Percentiles rank a stretch among this genome's conserved stretches.
Evolutionary conservation across 30 jellyfish, hydroid and myxozoan species (phyloP).

Genomic region (Calvadosia cruxmelitensis): DNA sequence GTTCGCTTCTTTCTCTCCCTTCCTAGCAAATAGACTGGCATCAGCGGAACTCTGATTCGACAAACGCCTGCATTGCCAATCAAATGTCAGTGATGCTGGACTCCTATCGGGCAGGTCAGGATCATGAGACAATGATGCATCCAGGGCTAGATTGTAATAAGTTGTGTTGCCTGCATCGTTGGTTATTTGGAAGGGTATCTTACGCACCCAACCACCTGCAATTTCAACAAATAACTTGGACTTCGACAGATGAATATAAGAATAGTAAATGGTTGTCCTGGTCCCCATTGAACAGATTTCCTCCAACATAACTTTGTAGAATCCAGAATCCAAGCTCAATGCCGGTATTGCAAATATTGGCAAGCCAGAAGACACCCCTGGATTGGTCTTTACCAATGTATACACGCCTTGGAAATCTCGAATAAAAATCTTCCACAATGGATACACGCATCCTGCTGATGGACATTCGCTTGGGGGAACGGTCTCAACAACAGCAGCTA

Average conservation of each 20-base stretch:
- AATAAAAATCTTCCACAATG: not conserved
- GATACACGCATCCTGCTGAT: not conserved
- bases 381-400: not conserved
- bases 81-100: constrained; percentile 9
- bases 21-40: not conserved
- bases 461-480: not conserved
- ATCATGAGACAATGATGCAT: constrained; percentile 47
- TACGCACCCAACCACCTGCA: constrained; percentile 37
- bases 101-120: constrained; percentile 31
- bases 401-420: not conserved
- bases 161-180: constrained; percentile 7
- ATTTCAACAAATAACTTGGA: constrained; percentile 43
- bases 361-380: not conserved
- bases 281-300: constrained; percentile 3
- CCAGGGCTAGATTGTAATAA: constrained; percentile 16
- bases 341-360: not conserved
- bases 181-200: constrained; percentile 23
- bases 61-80: constrained; percentile 37
- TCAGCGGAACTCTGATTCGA: constrained; percentile 2
- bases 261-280: constrained; percentile 1
- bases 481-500: not conserved
- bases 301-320: not conserved
- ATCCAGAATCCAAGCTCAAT: not conserved
- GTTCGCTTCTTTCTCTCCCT: not conserved
- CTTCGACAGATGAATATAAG: constrained; percentile 28